Evolutionary conservation across 2,113 vertebrate species (phyloP), one percentile per base, ranked within the genome.

Genomic region (Urocolius indicus): DNA sequence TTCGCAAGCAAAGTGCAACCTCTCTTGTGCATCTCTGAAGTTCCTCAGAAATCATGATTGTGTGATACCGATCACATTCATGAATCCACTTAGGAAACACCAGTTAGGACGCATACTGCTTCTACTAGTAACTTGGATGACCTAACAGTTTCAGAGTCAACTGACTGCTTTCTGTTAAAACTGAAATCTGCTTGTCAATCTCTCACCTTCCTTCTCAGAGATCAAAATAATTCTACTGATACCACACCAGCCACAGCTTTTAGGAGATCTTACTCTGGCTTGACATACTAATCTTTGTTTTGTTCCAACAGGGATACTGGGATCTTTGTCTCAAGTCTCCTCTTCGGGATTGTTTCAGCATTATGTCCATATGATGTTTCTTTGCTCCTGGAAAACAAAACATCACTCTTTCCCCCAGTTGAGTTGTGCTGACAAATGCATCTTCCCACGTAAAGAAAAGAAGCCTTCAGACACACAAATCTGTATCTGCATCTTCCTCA

Each of bases 401-500:
- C 41, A 49, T 14, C 1, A 1, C 5, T 84, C 29, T 29, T 78
- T 46, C 15, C 43, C 22, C 32, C 36, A 75, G 38, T n/a, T 45
- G 59, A 78, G n/a, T 7, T 72, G 61, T 82, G 27, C 14, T 75
- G 45, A 84, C 2, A 2, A 52, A 79, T 63, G 9, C 52, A 18
- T 59, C 58, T 82, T 91, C 72, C 58, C 17, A 51, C 24, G 34
- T 36, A 73, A 89, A 67, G 48, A 71, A 93, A 73, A 51, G 2
- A 1, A 57, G 19, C 16, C 38, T 69, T 73, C 48, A 89, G 24
- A 84, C 4, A 68, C 11, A 49, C 14, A 49, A 17, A 38, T 51
- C 15, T 59, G 43, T 19, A 38, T 51, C 15, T 59, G 43, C 0
- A 0, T 63, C 66, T 67, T 87, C 49, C 48, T 75, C 1, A 0